Evolutionary conservation across 92 coral and sea anemone genomes (phyloP).

Genomic region (Porites divaricata): DNA sequence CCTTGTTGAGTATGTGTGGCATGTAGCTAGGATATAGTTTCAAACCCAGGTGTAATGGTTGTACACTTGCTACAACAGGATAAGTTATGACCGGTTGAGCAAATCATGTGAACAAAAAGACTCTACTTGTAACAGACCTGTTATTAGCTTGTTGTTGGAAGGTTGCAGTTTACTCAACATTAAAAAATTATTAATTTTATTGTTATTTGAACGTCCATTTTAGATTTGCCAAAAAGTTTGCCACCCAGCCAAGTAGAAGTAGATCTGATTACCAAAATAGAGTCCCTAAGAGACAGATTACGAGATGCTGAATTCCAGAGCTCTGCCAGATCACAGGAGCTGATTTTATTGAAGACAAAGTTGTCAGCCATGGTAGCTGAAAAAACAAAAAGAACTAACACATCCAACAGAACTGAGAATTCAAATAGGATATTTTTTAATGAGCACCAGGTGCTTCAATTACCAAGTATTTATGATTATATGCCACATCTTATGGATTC

Average conservation of each 20-base stretch:
- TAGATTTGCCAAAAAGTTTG: slow-evolving; percentile 48
- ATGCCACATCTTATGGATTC: slow-evolving; percentile 97
- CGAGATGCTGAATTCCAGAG: slow-evolving; percentile 93
- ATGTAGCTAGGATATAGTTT: no score
- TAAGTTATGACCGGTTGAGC: no score
- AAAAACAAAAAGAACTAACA: slow-evolving; percentile 45
- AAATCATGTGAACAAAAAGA: no score
- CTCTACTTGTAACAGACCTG: no score
- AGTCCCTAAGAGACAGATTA: slow-evolving; percentile 71
- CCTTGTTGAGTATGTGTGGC: no score
- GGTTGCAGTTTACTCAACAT: background rate
- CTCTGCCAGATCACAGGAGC: slow-evolving; percentile 89
- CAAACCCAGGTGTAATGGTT: no score
- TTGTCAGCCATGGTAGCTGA: slow-evolving; percentile 64
- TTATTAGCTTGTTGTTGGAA: background rate
- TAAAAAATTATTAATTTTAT: background rate
- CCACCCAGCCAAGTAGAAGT: slow-evolving; percentile 20
- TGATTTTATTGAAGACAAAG: slow-evolving; percentile 83
- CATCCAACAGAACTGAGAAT: background rate
- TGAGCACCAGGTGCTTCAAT: slow-evolving; percentile 18
- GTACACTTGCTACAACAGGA: no score
- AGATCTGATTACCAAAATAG: slow-evolving; percentile 67
- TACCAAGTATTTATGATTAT: slow-evolving; percentile 93
- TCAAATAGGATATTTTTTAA: slow-evolving; percentile 35
- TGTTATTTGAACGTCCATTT: slow-evolving; percentile 16